Evolutionary conservation across 2,797 vertebrate genomes (phyloP), one percentile per base, ranked within the genome.

Genomic region (Pangasius mekongensis): DNA sequence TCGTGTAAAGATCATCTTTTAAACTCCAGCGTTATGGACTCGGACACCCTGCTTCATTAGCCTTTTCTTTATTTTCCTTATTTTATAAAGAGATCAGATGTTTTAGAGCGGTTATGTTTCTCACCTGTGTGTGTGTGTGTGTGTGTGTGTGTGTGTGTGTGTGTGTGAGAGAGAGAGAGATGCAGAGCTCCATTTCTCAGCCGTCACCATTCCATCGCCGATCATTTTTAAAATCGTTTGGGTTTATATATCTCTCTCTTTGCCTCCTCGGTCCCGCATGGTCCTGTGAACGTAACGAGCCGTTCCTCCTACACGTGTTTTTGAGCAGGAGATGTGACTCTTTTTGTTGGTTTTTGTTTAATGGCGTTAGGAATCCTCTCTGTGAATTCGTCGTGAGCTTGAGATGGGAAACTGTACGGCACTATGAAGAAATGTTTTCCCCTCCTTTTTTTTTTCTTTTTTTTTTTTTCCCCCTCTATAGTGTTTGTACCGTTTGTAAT

Each of bases 401-500:
- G 9, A 77, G 16, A 58, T 18, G 9, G 33, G 36, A 78, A 47
- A 39, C 43, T 47, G 20, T 87, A 81, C 52, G 49, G 84, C 84
- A 89, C 84, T 84, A 89, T 84, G 56, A 67, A 83, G 83, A 88
- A 86, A 58, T 33, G 39, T 87, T 84, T 87, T 39, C 22, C 56
- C 43, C 54, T 4, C 5, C 39, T 22, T 3, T 36, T 86, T 24
- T 87, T 16, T 39, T 20, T 74, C n/a, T 77, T 86, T 66, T 77
- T 84, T 66, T 74, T 24, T 52, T 74, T 54, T 77, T 20, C 4
- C 69, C 13, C 22, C 66, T 22, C 78, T 52, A 22, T 89, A 80
- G 87, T 97, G 95, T 97, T 97, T 97, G 96, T 97, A 96, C 95
- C 93, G 95, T 96, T 96, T 96, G 94, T 96, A 95, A 96, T 94